Evolutionary conservation across 2,113 vertebrate genomes (phyloP).

Genomic region (Spea bombifrons): DNA sequence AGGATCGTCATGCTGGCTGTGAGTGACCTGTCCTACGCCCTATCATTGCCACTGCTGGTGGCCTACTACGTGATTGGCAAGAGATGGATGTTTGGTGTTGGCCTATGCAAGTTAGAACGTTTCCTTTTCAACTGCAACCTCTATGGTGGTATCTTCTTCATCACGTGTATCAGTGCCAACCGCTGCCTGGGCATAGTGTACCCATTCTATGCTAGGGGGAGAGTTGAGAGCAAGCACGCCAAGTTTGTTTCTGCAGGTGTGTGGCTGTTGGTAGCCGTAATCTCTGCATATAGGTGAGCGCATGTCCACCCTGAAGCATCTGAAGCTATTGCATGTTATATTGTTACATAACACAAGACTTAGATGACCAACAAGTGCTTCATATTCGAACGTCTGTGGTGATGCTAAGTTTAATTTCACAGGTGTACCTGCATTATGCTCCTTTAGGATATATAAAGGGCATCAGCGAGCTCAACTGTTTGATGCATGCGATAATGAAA

Average conservation of each 20-base stretch:
- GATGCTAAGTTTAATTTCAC: no score
- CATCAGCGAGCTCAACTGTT: no score
- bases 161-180: conserved; percentile 78
- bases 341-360: no score
- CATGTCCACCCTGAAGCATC: no score
- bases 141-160: conserved; percentile 71
- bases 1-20: conserved; percentile 67
- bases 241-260: conserved; percentile 55
- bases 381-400: no score
- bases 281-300: no score
- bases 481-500: no score
- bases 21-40: conserved; percentile 73
- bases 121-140: conserved; percentile 79
- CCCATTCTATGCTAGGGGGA: conserved; percentile 66
- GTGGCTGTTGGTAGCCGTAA: conserved; percentile 62
- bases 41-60: conserved; percentile 69
- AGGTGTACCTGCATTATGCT: no score
- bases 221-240: conserved; percentile 60
- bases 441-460: no score
- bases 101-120: conserved; percentile 67
- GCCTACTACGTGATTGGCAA: conserved; percentile 63
- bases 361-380: no score
- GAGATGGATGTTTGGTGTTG: conserved; percentile 62
- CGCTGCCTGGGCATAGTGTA: conserved; percentile 70
- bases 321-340: no score